These are phyloP conservation scores for Clivina fossor DNA, from an alignment of 2,888 invertebrate genomes.

Conservation along the genomic window DNA sequence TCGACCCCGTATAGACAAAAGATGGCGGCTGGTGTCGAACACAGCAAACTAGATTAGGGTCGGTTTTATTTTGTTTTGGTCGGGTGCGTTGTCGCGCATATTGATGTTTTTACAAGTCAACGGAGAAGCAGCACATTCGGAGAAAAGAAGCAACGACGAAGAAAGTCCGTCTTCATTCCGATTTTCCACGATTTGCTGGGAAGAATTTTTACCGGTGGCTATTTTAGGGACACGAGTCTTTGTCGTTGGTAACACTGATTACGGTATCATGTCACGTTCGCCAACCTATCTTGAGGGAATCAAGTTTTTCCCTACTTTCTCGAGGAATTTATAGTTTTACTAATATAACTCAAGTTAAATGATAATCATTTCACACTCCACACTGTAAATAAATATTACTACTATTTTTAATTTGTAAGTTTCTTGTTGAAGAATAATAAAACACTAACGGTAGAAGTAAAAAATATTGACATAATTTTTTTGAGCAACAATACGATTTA, in stretches of 20 bases:
- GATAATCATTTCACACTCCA: no score
- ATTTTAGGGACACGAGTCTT: conserved; percentile 23
- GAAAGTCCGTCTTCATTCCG: conserved; percentile 16
- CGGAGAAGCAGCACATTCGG: neutral
- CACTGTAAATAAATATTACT: no score
- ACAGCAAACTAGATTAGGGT: conserved; percentile 30
- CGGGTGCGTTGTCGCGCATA: conserved; percentile 19
- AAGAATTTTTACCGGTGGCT: conserved; percentile 19
- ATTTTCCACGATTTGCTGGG: conserved; percentile 16
- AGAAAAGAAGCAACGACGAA: neutral
- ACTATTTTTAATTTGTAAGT: no score
- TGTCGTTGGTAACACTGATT: conserved; percentile 28
- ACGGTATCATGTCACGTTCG: conserved; percentile 28
- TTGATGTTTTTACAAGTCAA: conserved; percentile 20
- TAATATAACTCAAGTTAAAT: conserved; percentile 11
- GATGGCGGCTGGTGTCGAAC: conserved; percentile 23
- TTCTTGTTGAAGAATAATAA: no score
- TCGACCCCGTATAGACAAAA: conserved; percentile 20
- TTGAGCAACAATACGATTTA: no score
- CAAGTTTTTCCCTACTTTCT: conserved; percentile 12
- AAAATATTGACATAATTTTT: no score
- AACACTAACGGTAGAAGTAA: no score
- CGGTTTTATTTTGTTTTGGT: conserved; percentile 30
- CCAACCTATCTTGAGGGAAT: conserved; percentile 23
- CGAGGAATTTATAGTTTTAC: conserved; percentile 24